Conservation (phyloP, 2,888 invertebrate species). For the Chesias legatella region DNA sequence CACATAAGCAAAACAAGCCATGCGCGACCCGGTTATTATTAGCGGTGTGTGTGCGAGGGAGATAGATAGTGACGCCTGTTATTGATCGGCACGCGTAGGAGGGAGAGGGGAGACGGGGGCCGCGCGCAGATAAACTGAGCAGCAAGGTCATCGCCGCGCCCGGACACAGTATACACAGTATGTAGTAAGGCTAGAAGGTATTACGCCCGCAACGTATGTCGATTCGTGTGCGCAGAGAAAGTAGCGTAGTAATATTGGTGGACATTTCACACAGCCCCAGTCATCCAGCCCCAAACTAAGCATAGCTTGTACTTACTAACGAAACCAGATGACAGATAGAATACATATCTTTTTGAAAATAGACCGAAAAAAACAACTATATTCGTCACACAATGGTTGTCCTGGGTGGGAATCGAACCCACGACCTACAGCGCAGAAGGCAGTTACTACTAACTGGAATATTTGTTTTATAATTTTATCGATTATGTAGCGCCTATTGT, state of each 20-base stretch:
- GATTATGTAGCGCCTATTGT: too few species aligned
- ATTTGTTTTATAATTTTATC: too few species aligned
- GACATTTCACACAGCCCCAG: too few species aligned
- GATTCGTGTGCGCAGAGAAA: conserved; percentile 34
- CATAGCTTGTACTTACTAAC: too few species aligned
- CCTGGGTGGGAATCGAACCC: too few species aligned
- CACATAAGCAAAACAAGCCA: conserved; percentile 23
- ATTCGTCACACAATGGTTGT: too few species aligned
- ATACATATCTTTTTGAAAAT: too few species aligned
- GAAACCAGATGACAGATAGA: too few species aligned
- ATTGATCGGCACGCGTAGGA: conserved; percentile 53
- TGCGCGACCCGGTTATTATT: conserved; percentile 54
- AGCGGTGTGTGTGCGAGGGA: conserved; percentile 54
- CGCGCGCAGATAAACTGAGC: conserved; percentile 51
- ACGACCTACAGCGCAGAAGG: too few species aligned
- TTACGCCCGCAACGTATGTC: conserved; percentile 6
- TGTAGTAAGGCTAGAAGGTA: conserved; percentile 8
- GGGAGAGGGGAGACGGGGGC: conserved; percentile 42
- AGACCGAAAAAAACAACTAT: too few species aligned
- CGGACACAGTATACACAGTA: conserved; percentile 16
- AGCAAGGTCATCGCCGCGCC: conserved; percentile 61
- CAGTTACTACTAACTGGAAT: too few species aligned
- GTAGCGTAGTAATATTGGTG: conserved; percentile 26
- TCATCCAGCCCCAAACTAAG: too few species aligned
- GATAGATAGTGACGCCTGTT: conserved; percentile 38